These are phyloP conservation scores for Trichonephila clavata DNA, from an alignment of 1,140 invertebrate species.

Conservation along the genomic window DNA sequence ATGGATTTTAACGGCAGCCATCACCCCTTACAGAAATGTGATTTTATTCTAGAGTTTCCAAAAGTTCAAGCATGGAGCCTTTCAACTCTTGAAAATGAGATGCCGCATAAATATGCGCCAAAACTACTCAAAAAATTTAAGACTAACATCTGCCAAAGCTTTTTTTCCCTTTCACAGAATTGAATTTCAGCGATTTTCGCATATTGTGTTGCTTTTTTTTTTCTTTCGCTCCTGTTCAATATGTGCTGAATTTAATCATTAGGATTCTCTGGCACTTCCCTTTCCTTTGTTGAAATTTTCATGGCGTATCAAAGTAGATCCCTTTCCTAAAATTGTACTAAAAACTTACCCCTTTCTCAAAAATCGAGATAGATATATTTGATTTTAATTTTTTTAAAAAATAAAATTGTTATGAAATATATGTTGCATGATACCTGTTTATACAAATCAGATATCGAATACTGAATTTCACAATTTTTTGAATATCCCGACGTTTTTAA, in stretches of 20 bases:
- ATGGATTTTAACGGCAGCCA: too few relatives aligned
- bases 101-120: background rate
- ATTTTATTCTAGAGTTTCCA: background rate
- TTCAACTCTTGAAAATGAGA: background rate
- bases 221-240: background rate
- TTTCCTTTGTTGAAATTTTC: too few relatives aligned
- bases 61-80: background rate
- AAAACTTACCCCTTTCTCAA: too few relatives aligned
- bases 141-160: background rate
- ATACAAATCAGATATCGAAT: too few relatives aligned
- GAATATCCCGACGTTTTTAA: too few relatives aligned
- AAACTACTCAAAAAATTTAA: background rate
- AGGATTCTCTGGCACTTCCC: background rate
- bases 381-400: too few relatives aligned
- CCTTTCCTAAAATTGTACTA: too few relatives aligned
- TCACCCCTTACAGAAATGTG: background rate
- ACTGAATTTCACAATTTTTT: too few relatives aligned
- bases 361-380: too few relatives aligned
- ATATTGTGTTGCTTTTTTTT: background rate
- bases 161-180: background rate
- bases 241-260: background rate
- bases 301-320: too few relatives aligned
- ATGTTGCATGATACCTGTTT: too few relatives aligned
- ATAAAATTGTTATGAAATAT: too few relatives aligned
- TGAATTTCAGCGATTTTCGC: background rate